Evolutionary conservation across 2,797 vertebrate genomes (phyloP).

Genomic region (Botia kubotai): DNA sequence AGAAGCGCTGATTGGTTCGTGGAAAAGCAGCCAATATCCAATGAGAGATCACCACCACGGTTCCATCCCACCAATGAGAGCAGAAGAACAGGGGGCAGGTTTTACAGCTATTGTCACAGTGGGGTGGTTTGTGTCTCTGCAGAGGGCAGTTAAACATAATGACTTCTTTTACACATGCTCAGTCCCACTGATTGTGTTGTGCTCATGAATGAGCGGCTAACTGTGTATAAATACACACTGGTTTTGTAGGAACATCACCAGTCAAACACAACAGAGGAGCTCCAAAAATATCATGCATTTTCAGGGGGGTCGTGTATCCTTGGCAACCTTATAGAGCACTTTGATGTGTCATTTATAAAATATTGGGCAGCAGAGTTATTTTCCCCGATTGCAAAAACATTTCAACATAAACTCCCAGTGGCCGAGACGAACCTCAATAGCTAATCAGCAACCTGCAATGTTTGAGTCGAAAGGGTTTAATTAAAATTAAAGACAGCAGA

Average conservation of each 20-base stretch:
- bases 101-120: slow-evolving; percentile 55
- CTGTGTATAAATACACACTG: slow-evolving; percentile 12
- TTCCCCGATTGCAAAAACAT: not conserved
- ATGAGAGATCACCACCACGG: slow-evolving; percentile 65
- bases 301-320: slow-evolving; percentile 15
- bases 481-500: slow-evolving; percentile 47
- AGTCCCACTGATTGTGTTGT: slow-evolving; percentile 13
- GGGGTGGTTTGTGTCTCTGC: slow-evolving; percentile 35
- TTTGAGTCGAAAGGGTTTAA: not conserved
- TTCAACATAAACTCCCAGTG: not conserved
- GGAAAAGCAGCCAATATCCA: slow-evolving; percentile 63
- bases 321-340: slow-evolving; percentile 25
- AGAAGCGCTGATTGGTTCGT: slow-evolving; percentile 72
- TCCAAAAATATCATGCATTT: not conserved
- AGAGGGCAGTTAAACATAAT: slow-evolving; percentile 40
- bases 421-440: too few species aligned
- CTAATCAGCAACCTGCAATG: too few species aligned
- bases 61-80: slow-evolving; percentile 58
- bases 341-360: not conserved
- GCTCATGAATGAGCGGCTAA: slow-evolving; percentile 13
- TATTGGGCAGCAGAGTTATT: not conserved
- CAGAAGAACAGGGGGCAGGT: slow-evolving; percentile 49
- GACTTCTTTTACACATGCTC: slow-evolving; percentile 19
- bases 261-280: not conserved
- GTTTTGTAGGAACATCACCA: too few species aligned